phyloP scores from a whole-genome alignment of 2,888 invertebrate species.

The Limnephilus auricula region DNA sequence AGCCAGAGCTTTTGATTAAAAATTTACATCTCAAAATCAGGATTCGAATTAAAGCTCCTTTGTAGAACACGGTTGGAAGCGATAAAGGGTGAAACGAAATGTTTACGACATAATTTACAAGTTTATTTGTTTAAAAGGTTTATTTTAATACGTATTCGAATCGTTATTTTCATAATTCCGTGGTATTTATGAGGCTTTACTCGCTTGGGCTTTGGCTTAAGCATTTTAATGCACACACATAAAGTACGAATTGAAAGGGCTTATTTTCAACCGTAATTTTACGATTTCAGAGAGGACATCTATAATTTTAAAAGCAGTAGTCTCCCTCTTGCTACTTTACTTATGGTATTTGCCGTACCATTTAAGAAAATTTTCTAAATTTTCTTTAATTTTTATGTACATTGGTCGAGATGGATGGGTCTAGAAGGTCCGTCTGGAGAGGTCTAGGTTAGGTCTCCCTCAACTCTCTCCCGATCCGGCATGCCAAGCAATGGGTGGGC shows the following conservation, averaged over 20 bases:
- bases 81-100: constrained; percentile 23
- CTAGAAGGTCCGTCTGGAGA: too few species aligned
- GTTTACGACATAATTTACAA: constrained; percentile 46
- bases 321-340: neutral
- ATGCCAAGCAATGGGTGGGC: too few species aligned
- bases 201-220: neutral
- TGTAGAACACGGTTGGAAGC: constrained; percentile 45
- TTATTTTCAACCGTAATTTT: neutral
- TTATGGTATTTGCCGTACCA: neutral
- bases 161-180: constrained; percentile 38
- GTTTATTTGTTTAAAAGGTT: constrained; percentile 46
- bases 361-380: neutral
- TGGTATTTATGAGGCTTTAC: constrained; percentile 18
- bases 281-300: neutral
- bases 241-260: neutral
- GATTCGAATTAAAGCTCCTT: constrained; percentile 57
- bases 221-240: neutral
- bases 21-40: constrained; percentile 58
- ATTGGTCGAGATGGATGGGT: too few species aligned
- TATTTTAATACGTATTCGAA: constrained; percentile 17
- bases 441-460: too few species aligned
- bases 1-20: constrained; percentile 63
- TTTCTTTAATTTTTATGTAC: too few species aligned
- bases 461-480: too few species aligned
- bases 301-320: neutral